A percentile compares a stretch with the other conserved stretches of the same genome.
Conservation (phyloP, 92 coral and sea anemone species). For the Phenganax marumi region DNA sequence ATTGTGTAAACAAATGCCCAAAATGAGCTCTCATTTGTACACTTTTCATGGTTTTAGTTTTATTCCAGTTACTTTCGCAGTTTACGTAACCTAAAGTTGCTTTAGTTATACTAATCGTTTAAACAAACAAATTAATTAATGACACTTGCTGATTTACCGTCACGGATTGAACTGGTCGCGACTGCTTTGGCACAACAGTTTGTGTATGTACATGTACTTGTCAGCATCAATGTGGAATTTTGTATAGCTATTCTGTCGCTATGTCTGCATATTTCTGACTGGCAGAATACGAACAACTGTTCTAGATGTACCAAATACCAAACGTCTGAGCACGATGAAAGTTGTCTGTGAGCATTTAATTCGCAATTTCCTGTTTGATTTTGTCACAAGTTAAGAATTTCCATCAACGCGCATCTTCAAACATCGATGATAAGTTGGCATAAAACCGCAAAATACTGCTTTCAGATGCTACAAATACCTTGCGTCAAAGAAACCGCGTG, state of each 20-base stretch:
- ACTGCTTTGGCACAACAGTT: no score
- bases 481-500: no score
- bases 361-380: slow-evolving; percentile 17
- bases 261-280: neutral
- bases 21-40: no score
- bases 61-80: neutral
- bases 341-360: neutral
- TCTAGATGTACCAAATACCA: neutral
- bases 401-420: neutral
- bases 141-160: slow-evolving; percentile 7
- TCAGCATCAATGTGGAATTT: no score
- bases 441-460: no score
- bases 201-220: no score
- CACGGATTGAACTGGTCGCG: slow-evolving; percentile 1
- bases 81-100: neutral
- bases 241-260: neutral
- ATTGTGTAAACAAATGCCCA: no score
- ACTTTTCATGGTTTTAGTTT: no score
- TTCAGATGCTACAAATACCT: no score
- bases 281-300: neutral
- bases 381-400: slow-evolving; percentile 4
- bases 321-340: neutral
- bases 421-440: neutral
- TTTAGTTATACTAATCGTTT: slow-evolving; percentile 5
- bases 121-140: slow-evolving; percentile 3